phyloP scores from a whole-genome alignment of 2,113 vertebrate genomes.

The Aphelocoma coerulescens region DNA sequence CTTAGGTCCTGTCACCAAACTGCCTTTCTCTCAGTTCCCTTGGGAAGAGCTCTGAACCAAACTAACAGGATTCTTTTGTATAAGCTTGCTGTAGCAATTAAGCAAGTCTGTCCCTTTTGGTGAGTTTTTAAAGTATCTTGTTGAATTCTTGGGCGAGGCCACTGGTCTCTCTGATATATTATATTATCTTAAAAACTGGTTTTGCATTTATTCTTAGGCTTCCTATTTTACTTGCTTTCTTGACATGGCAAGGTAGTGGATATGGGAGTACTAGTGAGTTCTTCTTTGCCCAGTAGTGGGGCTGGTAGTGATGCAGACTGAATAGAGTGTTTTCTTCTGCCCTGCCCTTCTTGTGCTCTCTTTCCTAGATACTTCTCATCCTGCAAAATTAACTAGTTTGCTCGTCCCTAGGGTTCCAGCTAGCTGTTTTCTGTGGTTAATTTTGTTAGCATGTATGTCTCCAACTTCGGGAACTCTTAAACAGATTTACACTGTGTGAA shows the following conservation, averaged over 20 bases:
- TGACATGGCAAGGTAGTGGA: not conserved
- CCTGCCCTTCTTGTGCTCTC: not conserved
- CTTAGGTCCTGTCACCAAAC: rapidly evolving
- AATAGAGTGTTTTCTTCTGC: not conserved
- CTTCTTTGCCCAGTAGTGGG: not conserved
- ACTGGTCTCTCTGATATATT: not conserved
- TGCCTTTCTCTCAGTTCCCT: not conserved
- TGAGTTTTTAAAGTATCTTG: not conserved
- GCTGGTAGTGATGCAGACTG: not conserved
- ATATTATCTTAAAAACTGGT: not conserved
- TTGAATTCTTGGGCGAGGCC: not conserved
- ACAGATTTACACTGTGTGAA: not conserved
- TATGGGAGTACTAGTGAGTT: not conserved
- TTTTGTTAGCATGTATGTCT: not conserved
- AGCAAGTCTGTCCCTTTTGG: not conserved
- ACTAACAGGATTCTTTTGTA: not conserved
- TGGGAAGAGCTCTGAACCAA: not conserved
- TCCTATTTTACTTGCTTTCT: not conserved
- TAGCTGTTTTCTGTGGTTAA: not conserved
- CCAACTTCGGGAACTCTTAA: not conserved
- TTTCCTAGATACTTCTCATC: not conserved
- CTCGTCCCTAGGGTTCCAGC: not conserved
- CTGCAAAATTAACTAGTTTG: not conserved
- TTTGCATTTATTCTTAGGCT: not conserved
- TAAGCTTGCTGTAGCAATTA: not conserved